Percentiles rank a stretch among this genome's conserved stretches.
Evolutionary conservation across 2,888 invertebrate species (phyloP).

Genomic region (Congeria kusceri): DNA sequence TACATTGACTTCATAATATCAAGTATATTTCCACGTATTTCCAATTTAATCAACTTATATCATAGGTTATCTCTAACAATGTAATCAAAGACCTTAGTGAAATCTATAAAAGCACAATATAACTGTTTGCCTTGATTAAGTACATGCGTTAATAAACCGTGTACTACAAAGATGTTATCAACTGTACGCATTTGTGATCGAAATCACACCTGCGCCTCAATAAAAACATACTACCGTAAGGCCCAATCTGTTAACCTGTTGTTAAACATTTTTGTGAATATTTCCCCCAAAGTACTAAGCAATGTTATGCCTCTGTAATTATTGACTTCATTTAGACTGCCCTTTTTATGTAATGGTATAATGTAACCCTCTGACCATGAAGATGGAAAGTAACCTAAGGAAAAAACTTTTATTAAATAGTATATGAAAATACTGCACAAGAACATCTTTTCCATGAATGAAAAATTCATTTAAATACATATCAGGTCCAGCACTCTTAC

Average conservation of each 20-base stretch:
- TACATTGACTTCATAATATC: neutral
- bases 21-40: constrained; percentile 7
- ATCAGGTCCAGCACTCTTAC: constrained; percentile 20
- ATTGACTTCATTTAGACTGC: constrained; percentile 17
- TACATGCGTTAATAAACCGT: constrained; percentile 1
- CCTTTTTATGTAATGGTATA: neutral
- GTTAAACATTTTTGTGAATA: constrained; percentile 1
- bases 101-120: neutral
- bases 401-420: neutral
- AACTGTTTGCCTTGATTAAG: neutral
- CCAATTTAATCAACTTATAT: constrained; percentile 9
- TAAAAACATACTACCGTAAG: constrained; percentile 16
- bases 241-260: constrained; percentile 26
- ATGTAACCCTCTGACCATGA: constrained; percentile 23
- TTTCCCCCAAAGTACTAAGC: constrained; percentile 2
- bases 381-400: constrained; percentile 8
- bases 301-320: constrained; percentile 27
- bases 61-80: neutral
- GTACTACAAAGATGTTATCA: neutral
- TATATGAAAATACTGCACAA: neutral
- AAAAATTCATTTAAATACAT: constrained; percentile 23
- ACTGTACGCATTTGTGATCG: constrained; percentile 29
- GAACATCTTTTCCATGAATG: constrained; percentile 14
- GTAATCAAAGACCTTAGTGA: neutral
- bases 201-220: constrained; percentile 22